phyloP scores from a whole-genome alignment of 1,140 invertebrate genomes.

The Calycopis cecrops region DNA sequence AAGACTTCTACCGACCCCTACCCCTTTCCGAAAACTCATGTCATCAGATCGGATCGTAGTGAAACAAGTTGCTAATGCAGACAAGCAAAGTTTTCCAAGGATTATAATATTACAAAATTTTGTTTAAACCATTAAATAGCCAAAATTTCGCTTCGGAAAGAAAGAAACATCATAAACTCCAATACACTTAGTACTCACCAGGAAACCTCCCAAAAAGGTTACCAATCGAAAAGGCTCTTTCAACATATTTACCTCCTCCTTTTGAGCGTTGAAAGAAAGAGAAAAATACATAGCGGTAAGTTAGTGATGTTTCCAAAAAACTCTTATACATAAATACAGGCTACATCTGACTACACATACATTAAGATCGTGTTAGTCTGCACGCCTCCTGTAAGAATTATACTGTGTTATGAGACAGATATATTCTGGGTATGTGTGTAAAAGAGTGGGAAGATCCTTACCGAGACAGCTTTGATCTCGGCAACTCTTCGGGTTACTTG shows the following conservation, averaged over 20 bases:
- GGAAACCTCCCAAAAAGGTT: conserved; percentile 46
- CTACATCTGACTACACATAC: conserved; percentile 48
- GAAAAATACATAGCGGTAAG: conserved; percentile 65
- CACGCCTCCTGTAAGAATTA: conserved; percentile 44
- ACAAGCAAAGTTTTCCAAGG: too few relatives aligned
- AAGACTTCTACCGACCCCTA: too few relatives aligned
- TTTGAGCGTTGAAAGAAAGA: conserved; percentile 64
- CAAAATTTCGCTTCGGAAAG: conserved; percentile 16
- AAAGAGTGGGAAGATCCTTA: conserved; percentile 71
- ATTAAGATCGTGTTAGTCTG: conserved; percentile 31
- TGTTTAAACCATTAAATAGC: background rate
- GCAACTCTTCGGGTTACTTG: conserved; percentile 91
- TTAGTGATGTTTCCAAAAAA: conserved; percentile 62
- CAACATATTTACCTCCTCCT: conserved; percentile 70
- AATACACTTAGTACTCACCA: conserved; percentile 55
- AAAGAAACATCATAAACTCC: conserved; percentile 56
- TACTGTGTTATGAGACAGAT: conserved; percentile 6
- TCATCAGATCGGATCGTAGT: too few relatives aligned
- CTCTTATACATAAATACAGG: conserved; percentile 32
- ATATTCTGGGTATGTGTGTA: conserved; percentile 17
- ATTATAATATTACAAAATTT: too few relatives aligned
- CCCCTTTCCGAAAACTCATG: too few relatives aligned
- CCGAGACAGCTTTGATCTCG: conserved; percentile 93
- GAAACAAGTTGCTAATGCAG: too few relatives aligned
- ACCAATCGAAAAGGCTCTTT: conserved; percentile 54